Percentiles rank a stretch among this genome's conserved stretches.
Conservation (phyloP, 2,888 invertebrate genomes). For the Andrena praecox region DNA sequence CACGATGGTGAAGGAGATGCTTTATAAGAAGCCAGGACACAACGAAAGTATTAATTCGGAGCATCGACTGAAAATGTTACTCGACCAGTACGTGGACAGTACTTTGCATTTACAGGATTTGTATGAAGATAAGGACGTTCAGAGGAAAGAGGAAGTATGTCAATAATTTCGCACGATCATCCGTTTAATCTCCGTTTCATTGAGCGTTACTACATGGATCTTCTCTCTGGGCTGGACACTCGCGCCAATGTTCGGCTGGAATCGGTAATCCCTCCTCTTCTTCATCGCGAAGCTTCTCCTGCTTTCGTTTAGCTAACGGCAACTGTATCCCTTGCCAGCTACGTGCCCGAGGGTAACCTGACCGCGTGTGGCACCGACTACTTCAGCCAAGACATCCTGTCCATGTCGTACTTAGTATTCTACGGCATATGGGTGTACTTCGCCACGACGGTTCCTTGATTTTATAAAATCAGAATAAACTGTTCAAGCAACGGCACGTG, state of each 20-base stretch:
- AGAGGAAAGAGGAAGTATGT: slow-evolving; percentile 97
- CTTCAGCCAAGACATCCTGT: slow-evolving; percentile 90
- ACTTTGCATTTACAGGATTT: slow-evolving; percentile 93
- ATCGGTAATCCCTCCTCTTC: slow-evolving; percentile 85
- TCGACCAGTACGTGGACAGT: slow-evolving; percentile 91
- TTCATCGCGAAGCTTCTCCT: not conserved
- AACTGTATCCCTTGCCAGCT: slow-evolving; percentile 85
- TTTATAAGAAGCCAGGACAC: slow-evolving; percentile 95
- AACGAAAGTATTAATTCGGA: slow-evolving; percentile 98
- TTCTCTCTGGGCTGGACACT: slow-evolving; percentile 93
- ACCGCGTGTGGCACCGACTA: slow-evolving; percentile 97
- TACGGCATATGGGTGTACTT: slow-evolving; percentile 93
- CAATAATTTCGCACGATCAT: not conserved
- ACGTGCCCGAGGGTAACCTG: slow-evolving; percentile 97
- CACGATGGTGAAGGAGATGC: slow-evolving; percentile 98
- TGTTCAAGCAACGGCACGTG: slow-evolving; percentile 74
- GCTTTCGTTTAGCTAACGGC: not conserved
- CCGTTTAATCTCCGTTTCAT: not conserved
- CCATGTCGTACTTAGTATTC: slow-evolving; percentile 92
- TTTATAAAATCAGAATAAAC: slow-evolving; percentile 83
- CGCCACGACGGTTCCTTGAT: slow-evolving; percentile 79
- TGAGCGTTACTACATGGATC: slow-evolving; percentile 84
- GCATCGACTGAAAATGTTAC: slow-evolving; percentile 95
- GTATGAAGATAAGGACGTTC: slow-evolving; percentile 98
- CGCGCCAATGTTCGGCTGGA: slow-evolving; percentile 95